Evolutionary conservation across 2,797 vertebrate species (phyloP).

Genomic region (Mustela erminea): DNA sequence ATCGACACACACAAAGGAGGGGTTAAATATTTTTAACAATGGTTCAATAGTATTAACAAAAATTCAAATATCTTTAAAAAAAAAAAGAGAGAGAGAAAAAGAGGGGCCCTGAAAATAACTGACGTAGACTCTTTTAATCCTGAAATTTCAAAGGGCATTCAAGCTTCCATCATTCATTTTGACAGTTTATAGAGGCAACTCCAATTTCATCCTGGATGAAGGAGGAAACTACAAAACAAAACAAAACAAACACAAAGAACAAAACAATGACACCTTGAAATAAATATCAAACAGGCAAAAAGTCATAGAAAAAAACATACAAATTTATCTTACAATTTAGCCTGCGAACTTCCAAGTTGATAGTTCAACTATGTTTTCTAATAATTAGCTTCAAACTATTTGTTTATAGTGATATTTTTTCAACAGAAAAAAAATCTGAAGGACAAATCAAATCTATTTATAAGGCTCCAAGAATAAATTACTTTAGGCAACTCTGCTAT

Average conservation of each 20-base stretch:
- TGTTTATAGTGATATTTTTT: conserved; percentile 25
- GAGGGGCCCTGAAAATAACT: background rate
- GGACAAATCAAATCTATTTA: conserved; percentile 19
- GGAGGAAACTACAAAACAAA: background rate
- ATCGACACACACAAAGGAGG: background rate
- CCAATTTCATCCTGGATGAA: conserved; percentile 7
- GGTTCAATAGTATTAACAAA: background rate
- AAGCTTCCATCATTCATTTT: background rate
- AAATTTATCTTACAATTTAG: conserved; percentile 22
- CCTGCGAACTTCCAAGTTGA: background rate
- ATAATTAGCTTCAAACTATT: background rate
- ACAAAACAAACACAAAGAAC: background rate
- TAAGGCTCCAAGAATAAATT: background rate
- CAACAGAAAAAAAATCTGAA: conserved; percentile 5
- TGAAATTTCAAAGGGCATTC: conserved; percentile 1
- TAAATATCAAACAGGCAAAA: conserved; percentile 11
- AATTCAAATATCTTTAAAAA: background rate
- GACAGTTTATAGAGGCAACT: background rate
- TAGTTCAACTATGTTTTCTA: background rate
- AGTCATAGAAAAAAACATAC: background rate
- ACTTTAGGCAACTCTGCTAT: background rate
- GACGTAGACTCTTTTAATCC: background rate
- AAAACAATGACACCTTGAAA: background rate
- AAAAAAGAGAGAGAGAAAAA: background rate
- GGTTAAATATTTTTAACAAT: conserved; percentile 9